Evolutionary conservation across 2,797 vertebrate species (phyloP).

Genomic region (Scyliorhinus canicula): DNA sequence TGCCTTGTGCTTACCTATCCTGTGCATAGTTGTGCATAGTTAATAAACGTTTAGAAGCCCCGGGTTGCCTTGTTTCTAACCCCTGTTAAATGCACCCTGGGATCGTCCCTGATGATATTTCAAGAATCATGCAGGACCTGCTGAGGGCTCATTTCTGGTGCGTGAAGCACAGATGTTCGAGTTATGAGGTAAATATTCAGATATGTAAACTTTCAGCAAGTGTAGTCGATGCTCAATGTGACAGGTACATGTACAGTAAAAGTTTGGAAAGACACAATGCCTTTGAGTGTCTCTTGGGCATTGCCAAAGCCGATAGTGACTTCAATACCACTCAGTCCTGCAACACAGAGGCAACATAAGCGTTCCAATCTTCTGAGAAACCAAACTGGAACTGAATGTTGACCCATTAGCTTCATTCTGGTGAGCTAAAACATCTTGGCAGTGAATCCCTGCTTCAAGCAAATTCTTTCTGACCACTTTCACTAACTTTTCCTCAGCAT

Average conservation of each 20-base stretch:
- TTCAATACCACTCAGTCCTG: neutral
- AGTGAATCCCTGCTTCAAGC: neutral
- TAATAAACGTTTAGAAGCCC: no score
- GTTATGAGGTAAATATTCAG: neutral
- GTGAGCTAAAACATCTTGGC: neutral
- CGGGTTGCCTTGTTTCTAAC: no score
- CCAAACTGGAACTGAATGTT: neutral
- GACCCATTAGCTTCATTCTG: conserved; percentile 15
- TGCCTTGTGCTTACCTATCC: no score
- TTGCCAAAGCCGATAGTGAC: neutral
- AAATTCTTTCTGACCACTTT: conserved; percentile 24
- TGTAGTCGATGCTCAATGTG: neutral
- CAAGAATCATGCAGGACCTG: neutral
- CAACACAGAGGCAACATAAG: neutral
- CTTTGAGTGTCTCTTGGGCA: neutral
- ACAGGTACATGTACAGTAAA: neutral
- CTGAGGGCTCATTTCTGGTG: neutral
- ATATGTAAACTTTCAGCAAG: neutral
- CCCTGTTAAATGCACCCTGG: no score
- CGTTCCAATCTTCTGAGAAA: neutral
- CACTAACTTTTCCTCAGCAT: neutral
- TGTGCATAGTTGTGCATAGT: no score
- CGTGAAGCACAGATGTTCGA: neutral
- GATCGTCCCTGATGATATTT: no score
- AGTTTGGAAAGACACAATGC: neutral